Conservation (phyloP, 1,140 invertebrate species). For the Holcopasites calliopsidis region DNA sequence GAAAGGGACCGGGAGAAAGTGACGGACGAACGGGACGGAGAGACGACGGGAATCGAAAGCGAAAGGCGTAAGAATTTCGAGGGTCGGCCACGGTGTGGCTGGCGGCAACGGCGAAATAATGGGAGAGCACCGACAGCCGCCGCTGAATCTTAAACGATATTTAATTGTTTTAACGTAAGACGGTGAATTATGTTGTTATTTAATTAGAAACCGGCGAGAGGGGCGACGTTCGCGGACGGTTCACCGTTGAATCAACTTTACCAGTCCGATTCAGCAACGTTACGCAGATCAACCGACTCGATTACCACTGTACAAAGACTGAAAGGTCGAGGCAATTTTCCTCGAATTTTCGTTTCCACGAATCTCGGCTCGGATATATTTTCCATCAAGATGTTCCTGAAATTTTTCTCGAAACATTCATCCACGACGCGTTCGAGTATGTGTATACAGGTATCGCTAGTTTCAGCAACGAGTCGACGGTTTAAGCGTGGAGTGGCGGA, state of each 20-base stretch:
- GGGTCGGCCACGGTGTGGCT: constrained; percentile 21
- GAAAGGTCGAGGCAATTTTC: neutral
- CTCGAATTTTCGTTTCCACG: neutral
- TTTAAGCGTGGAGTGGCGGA: constrained; percentile 22
- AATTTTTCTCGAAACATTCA: neutral
- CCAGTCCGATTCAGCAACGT: neutral
- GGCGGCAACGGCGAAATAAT: constrained; percentile 66
- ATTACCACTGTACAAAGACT: neutral
- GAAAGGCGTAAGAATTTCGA: constrained; percentile 62
- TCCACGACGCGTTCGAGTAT: neutral
- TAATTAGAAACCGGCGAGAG: constrained; percentile 72
- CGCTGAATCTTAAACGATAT: constrained; percentile 76
- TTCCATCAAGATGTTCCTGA: no score
- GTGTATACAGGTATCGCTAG: neutral
- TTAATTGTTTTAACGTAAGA: constrained; percentile 74
- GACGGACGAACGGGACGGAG: constrained; percentile 46
- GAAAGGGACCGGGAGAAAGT: constrained; percentile 55
- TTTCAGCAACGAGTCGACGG: neutral
- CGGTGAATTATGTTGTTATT: constrained; percentile 78
- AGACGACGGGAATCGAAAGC: constrained; percentile 47
- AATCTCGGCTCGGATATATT: no score
- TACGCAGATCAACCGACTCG: neutral
- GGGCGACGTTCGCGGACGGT: constrained; percentile 49
- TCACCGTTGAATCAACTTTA: constrained; percentile 49
- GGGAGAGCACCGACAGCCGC: constrained; percentile 64